Base-by-base conservation (phyloP, 2,888 invertebrate genomes). In the Molorchus minor region DNA sequence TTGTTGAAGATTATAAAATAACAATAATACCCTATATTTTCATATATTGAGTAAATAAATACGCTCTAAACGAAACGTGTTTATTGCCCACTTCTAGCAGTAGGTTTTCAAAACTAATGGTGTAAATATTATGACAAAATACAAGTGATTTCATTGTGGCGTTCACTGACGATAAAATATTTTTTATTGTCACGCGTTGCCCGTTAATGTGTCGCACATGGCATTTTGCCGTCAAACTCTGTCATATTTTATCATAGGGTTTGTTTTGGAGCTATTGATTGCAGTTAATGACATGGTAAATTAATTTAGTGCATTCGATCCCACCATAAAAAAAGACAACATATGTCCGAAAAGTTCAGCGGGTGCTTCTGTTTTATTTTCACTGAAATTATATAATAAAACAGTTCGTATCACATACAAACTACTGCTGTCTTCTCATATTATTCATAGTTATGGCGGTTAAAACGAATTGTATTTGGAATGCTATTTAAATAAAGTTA, bases 71-170 rank as follows among this genome's bases (percentile, higher is more conserved):
- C 82, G 82, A 81, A 80, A 81, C 80, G 82, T 84, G 85, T 84
- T 84, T 85, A 84, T 69, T 65, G 58, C 63, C 58, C 52, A 41
- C 62, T 84, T 84, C 84, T 83, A 82, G 83, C 82, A 82, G 83
- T 82, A 83, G 82, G 83, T 83, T 83, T 82, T 80, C 79, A 82
- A 80, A 81, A 77, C 40, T 58, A 81, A 78, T 81, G 79, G 82
- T 79, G 81, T 83, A 84, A 84, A 84, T 84, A 84, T 84, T 84
- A 83, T 83, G 83, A 83, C 83, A 83, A 84, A 84, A 82, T 57
- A 70, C 69, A 69, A 72, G 70, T 67, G 64, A 70, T 64, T 61
- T 61, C 71, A 64, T 70, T 70, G 66, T 65, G 60, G 65, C 69
- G 70, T 69, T 71, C 68, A 59, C 60, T 66, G 64, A 72, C 73